Evolutionary conservation across 2,888 invertebrate genomes (phyloP), one percentile per base, ranked within the genome.

Genomic region (Petrolisthes manimaculis): DNA sequence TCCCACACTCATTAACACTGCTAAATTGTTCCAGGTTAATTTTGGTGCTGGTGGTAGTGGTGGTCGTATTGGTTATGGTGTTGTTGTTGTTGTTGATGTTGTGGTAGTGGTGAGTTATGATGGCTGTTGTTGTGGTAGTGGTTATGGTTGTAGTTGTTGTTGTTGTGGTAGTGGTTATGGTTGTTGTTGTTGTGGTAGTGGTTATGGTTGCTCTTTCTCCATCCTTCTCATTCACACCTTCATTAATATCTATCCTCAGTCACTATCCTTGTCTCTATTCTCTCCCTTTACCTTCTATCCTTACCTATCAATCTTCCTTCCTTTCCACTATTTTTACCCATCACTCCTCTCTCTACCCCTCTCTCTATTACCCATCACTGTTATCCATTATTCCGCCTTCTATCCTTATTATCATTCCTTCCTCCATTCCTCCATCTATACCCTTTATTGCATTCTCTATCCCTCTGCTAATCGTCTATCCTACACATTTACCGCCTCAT

Each of bases 11-110:
- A 71, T 71, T 71, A 71, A 71, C 71, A 71, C 71, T 71, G 71
- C n/a, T 12, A 71, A 71, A 71, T 71, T 71, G 71, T 71, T 71
- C 71, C n/a, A 12, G 71, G 71, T 6, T 71, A 71, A 71, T 71
- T 18, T 12, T 71, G 71, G 71, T 71, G 14, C 18, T 71, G 8
- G 71, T 71, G 71, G 71, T 71, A n/a, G 71, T n/a, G 8, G 8
- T 71, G 71, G 71, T 71, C 18, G 71, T 71, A n/a, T 6, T 18
- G 9, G 71, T 71, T 12, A n/a, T 71, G n/a, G 12, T 71, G 71
- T 12, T 71, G n/a, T 18, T 71, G 9, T 5, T 71, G 71, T 6
- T 71, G n/a, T 5, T 71, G n/a, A 71, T 12, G 8, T 61, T 61
- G 71, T 71, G 71, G 8, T 71, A n/a, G 8, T 71, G 8, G 71